Evolutionary conservation across 2,797 vertebrate species (phyloP).

Genomic region (Dendrocincla fuliginosa): DNA sequence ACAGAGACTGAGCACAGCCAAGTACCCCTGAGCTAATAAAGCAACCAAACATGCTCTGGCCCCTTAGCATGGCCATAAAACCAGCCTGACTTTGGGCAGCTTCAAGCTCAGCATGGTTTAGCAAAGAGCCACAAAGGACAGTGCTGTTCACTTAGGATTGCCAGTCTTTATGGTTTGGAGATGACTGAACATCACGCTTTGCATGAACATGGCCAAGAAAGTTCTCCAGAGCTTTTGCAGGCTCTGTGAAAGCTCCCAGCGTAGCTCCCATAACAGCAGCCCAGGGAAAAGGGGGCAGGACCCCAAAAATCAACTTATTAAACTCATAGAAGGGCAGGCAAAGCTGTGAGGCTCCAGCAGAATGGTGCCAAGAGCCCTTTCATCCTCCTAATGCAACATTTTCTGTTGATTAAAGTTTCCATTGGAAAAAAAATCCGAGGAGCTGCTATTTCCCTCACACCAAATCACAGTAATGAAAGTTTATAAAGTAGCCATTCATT

Average conservation of each 20-base stretch:
- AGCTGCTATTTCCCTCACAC: slow-evolving; percentile 13
- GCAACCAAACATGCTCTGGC: neutral
- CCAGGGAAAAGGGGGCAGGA: neutral
- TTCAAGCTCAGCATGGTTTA: neutral
- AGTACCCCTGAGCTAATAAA: neutral
- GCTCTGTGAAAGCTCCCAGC: neutral
- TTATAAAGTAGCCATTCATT: slow-evolving; percentile 47
- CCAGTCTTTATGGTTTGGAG: neutral
- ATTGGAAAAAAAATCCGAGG: neutral
- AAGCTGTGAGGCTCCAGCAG: neutral
- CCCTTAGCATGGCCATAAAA: neutral
- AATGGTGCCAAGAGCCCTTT: neutral
- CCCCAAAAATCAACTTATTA: neutral
- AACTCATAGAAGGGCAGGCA: neutral
- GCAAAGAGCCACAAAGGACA: neutral
- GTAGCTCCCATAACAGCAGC: neutral
- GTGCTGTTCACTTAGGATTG: neutral
- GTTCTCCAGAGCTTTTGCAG: neutral
- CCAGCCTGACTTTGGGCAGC: neutral
- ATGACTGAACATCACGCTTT: neutral
- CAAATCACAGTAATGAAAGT: slow-evolving; percentile 30
- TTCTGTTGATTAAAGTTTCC: slow-evolving; percentile 27
- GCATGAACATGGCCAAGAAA: neutral
- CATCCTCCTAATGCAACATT: neutral
- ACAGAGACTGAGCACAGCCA: neutral